Conservation (phyloP, 2,888 invertebrate species). For the Timandra comae region DNA sequence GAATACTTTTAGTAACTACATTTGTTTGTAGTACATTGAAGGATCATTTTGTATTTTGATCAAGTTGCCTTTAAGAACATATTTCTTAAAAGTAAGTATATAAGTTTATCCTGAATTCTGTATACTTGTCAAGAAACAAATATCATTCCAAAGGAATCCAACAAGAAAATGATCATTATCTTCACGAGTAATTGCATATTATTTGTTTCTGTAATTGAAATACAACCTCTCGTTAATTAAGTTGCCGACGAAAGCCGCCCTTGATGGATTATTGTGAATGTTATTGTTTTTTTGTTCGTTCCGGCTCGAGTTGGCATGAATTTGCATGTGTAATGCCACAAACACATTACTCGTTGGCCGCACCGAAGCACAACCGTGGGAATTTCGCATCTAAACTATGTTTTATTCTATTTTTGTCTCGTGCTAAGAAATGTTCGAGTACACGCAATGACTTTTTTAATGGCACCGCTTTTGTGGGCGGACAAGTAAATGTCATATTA, state of each 20-base stretch:
- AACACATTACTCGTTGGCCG: conserved; percentile 48
- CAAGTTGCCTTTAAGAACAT: too few relatives aligned
- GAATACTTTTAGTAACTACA: too few relatives aligned
- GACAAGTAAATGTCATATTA: conserved; percentile 17
- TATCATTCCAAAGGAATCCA: too few relatives aligned
- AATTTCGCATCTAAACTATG: conserved; percentile 43
- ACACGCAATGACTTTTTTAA: conserved; percentile 18
- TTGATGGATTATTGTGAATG: conserved; percentile 65
- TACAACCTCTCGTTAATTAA: conserved; percentile 56
- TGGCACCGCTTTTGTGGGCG: conserved; percentile 17
- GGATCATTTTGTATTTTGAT: too few relatives aligned
- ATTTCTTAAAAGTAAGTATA: too few relatives aligned
- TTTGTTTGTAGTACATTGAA: too few relatives aligned
- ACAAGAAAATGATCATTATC: too few relatives aligned
- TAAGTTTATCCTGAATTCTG: too few relatives aligned
- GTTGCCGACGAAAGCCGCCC: conserved; percentile 51
- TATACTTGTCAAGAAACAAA: too few relatives aligned
- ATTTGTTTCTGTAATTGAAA: conserved; percentile 70
- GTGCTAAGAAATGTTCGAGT: conserved; percentile 42
- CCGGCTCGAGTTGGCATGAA: conserved; percentile 48
- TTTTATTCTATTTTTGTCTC: conserved; percentile 51
- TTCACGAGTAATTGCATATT: conserved; percentile 42
- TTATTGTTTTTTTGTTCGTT: conserved; percentile 47
- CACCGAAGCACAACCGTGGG: conserved; percentile 43
- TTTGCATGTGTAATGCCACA: conserved; percentile 64